Evolutionary conservation across 1,140 invertebrate species (phyloP), one percentile per base, ranked within the genome.

Genomic region (Chrysomallon squamiferum): DNA sequence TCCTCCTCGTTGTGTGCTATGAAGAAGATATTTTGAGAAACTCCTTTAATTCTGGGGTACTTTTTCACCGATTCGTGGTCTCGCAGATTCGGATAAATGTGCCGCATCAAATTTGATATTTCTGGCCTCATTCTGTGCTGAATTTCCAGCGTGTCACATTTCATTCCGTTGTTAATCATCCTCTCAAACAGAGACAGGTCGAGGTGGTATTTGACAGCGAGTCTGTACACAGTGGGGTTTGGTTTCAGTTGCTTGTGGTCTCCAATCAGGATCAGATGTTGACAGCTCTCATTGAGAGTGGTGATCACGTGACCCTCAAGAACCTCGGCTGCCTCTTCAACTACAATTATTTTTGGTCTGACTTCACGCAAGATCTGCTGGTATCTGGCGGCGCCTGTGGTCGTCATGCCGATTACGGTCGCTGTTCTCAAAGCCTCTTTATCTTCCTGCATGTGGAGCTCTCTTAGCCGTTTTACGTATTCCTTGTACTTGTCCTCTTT

Each of bases 231-330:
- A 45, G 71, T 72, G 50, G 86, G 74, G 66, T 75, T 80, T 7
- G 86, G 87, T 43, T 81, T 74, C 6, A 87, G 72, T 71, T 87
- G 86, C 60, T 86, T 74, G 62, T 87, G 86, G 80, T 95, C 93
- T 85, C 92, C 93, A 71, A 94, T 92, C 6, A 93, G 86, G 66
- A 95, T 93, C 0, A 94, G 85, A 78, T 95, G 94, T 81, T 94
- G 70, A 67, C 91, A 92, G 43, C 87, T 68, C 32, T 87, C 80
- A 11, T 90, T 90, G 9, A 95, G 63, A 25, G 72, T 67, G 30
- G 71, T 74, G 3, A 79, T 68, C 18, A 80, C 67, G 49, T 80
- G 78, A 2, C 71, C 65, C 47, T 80, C 78, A 18, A 80, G 68
- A 7, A 80, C 75, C 59, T 79, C 77, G 6, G 78, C 78, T 27